Conservation (phyloP, 2,113 vertebrate genomes). For the Myrmecobius fasciatus region DNA sequence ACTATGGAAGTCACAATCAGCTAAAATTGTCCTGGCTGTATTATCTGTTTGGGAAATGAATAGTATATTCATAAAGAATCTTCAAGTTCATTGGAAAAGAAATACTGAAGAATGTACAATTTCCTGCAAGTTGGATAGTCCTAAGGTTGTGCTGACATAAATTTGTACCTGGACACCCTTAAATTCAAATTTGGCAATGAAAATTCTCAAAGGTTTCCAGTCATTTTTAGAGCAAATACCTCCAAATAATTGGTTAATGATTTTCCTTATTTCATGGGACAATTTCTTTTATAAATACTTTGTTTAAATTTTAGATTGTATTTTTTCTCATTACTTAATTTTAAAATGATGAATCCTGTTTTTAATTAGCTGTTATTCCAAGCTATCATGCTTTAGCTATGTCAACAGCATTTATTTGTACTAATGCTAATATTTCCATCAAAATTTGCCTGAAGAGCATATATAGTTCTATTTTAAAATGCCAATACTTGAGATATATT, state of each 20-base stretch:
- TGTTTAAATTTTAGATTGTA: constrained; percentile 83
- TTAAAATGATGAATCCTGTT: constrained; percentile 83
- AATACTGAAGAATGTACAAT: constrained; percentile 25
- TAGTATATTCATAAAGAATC: constrained; percentile 56
- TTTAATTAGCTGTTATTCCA: constrained; percentile 81
- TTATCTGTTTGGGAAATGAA: constrained; percentile 37
- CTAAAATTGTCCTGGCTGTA: constrained; percentile 52
- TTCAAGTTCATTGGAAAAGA: constrained; percentile 55
- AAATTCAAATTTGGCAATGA: constrained; percentile 70
- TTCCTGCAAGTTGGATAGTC: constrained; percentile 4
- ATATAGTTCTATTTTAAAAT: constrained; percentile 80
- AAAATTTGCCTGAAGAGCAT: constrained; percentile 79
- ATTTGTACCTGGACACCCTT: constrained; percentile 55
- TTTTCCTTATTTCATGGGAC: constrained; percentile 77
- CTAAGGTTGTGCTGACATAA: constrained; percentile 44
- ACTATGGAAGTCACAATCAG: constrained; percentile 44
- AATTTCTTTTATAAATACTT: constrained; percentile 83
- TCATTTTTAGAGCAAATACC: constrained; percentile 76
- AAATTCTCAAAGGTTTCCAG: constrained; percentile 71
- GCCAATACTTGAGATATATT: constrained; percentile 78
- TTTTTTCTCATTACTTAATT: constrained; percentile 80
- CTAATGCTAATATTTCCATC: constrained; percentile 81
- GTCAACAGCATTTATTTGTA: constrained; percentile 83
- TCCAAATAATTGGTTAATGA: constrained; percentile 77
- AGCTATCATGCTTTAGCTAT: constrained; percentile 82